phyloP scores from a whole-genome alignment of 2,113 vertebrate genomes.

The Pelobates fuscus region DNA sequence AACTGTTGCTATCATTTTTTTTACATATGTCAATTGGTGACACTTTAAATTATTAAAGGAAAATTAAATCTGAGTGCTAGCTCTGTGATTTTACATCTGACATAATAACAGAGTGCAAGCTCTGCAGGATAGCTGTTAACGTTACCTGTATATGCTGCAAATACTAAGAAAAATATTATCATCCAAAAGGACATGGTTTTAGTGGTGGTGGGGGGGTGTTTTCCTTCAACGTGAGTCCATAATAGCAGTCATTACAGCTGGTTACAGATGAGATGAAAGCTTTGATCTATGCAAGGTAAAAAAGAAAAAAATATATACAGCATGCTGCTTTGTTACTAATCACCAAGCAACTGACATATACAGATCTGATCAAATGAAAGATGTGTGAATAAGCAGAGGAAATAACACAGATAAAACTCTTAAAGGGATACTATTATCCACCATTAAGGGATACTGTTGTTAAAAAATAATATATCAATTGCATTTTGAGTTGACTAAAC shows the following conservation, averaged over 20 bases:
- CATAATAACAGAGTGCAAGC: background rate
- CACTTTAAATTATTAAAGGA: background rate
- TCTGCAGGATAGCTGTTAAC: background rate
- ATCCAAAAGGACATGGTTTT: slow-evolving; percentile 1
- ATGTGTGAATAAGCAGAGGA: slow-evolving; percentile 4
- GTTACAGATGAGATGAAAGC: slow-evolving; percentile 33
- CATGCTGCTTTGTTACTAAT: slow-evolving; percentile 34
- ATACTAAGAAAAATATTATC: background rate
- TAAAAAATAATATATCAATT: no score
- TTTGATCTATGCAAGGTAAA: slow-evolving; percentile 38
- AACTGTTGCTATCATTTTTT: no score
- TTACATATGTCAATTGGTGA: background rate
- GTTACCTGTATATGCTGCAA: background rate
- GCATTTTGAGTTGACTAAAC: background rate
- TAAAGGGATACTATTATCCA: slow-evolving; percentile 3
- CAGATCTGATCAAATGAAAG: slow-evolving; percentile 25
- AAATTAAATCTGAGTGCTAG: background rate
- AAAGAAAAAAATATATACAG: slow-evolving; percentile 9
- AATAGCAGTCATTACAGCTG: slow-evolving; percentile 30
- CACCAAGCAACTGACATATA: slow-evolving; percentile 3
- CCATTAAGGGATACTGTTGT: no score
- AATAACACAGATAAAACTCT: background rate
- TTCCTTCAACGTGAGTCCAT: slow-evolving; percentile 29
- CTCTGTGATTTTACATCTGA: background rate
- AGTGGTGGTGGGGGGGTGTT: slow-evolving; percentile 21